Base-by-base conservation (phyloP, 2,888 invertebrate genomes). In the Digitonthophagus gazella region DNA sequence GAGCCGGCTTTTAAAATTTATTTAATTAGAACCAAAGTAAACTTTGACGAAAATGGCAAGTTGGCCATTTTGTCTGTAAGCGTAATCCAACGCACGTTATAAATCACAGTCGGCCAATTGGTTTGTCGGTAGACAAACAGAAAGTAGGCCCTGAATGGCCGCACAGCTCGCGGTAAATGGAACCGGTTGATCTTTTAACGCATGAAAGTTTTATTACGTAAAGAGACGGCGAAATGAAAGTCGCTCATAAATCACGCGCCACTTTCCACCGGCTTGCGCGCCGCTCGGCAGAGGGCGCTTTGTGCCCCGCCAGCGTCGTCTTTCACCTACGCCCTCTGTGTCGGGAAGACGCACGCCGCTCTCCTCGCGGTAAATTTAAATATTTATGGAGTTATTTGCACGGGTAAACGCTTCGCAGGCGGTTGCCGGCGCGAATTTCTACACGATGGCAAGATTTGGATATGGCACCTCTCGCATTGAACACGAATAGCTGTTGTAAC, bases 121-220 rank as follows among this genome's bases (percentile, higher is more conserved):
- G 20, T 61, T 61, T 61, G 20, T 20, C 61, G 6, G 22, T 22
- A 44, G 28, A 44, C 28, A 44, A 44, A 44, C 28, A 44, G 28
- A 44, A 44, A 44, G 28, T 44, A 44, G 28, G 28, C 28, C 28
- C 28, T 44, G 28, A 44, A 44, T 44, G 11, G 28, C 28, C 28
- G 28, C 28, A 44, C 57, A 20, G 54, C 64, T 18, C 67, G 55
- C 18, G 54, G 54, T 55, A 67, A 20, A 20, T 64, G 58, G 16
- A 44, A 66, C 28, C 61, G 55, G 67, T 20, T 57, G 64, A 54
- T 64, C 56, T 67, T 64, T 67, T 67, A 64, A 64, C 58, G 15
- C 28, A 67, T 67, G 64, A 67, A 67, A 67, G 67, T 67, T 67
- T 67, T 67, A 64, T 64, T 64, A 64, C 28, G 57, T 67, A 67